phyloP scores from a whole-genome alignment of 2,113 vertebrate genomes.

The Larimichthys polyactis region DNA sequence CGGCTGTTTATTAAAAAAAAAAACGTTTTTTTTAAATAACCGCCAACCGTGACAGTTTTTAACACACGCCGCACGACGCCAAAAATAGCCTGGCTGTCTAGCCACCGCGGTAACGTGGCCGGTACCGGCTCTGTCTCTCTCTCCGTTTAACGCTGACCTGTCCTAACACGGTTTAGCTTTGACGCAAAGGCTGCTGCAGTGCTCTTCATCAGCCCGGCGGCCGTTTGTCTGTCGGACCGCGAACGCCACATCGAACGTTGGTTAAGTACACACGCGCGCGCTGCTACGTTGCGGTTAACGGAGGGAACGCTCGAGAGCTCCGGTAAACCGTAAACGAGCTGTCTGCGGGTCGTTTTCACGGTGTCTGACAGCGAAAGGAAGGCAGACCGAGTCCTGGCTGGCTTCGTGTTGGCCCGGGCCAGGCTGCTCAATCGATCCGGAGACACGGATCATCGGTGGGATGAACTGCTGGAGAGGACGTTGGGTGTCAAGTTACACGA shows the following conservation, averaged over 20 bases:
- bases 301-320: background rate
- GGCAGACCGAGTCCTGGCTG: background rate
- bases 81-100: constrained; percentile 61
- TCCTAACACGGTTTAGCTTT: constrained; percentile 64
- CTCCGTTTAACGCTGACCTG: constrained; percentile 43
- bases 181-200: constrained; percentile 74
- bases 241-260: constrained; percentile 14
- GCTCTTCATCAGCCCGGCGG: constrained; percentile 23
- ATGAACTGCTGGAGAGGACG: background rate
- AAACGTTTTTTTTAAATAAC: background rate
- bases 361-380: constrained; percentile 36
- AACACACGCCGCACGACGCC: background rate
- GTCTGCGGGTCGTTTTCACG: background rate
- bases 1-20: too few relatives aligned
- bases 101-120: constrained; percentile 57
- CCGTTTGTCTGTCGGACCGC: constrained; percentile 34
- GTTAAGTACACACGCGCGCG: background rate
- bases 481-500: background rate
- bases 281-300: background rate
- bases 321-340: too few relatives aligned
- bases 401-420: constrained; percentile 45
- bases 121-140: constrained; percentile 8
- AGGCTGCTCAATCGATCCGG: constrained; percentile 68
- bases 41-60: background rate
- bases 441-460: constrained; percentile 61